phyloP scores from a whole-genome alignment of 2,797 vertebrate genomes.

The Gymnopithys bicolor region DNA sequence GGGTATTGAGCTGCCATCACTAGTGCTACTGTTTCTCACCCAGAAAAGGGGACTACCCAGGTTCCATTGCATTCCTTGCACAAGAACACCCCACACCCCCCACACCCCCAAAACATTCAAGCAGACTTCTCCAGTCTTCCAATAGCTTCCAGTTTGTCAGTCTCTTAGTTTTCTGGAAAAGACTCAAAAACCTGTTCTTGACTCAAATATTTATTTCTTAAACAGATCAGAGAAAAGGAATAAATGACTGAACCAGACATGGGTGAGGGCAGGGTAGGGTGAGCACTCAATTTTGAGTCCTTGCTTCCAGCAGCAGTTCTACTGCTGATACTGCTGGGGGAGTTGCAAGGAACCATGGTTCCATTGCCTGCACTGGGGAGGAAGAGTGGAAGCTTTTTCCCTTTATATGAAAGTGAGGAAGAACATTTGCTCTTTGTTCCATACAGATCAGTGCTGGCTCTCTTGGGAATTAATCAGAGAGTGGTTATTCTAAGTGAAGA shows the following conservation, averaged over 20 bases:
- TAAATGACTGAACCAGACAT: neutral
- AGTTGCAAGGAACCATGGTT: neutral
- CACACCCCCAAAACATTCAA: neutral
- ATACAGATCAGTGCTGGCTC: neutral
- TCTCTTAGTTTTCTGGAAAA: neutral
- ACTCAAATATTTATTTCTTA: neutral
- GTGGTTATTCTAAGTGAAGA: neutral
- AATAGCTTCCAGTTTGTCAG: neutral
- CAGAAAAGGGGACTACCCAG: neutral
- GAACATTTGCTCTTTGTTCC: neutral
- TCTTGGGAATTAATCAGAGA: neutral
- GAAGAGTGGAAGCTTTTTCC: neutral
- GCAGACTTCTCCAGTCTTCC: neutral
- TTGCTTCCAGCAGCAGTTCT: neutral
- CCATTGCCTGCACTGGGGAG: neutral
- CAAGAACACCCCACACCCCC: neutral
- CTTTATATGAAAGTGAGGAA: neutral
- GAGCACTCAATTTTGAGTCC: accelerated
- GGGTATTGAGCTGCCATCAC: neutral
- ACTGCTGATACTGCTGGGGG: neutral
- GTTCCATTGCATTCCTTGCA: neutral
- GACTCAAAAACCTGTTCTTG: neutral
- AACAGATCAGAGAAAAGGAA: neutral
- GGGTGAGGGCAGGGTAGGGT: neutral
- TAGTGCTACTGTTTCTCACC: neutral